Percentiles rank a stretch among this genome's conserved stretches.
Evolutionary conservation across 1,140 invertebrate genomes (phyloP).

Genomic region (Aphaenogaster rudis): DNA sequence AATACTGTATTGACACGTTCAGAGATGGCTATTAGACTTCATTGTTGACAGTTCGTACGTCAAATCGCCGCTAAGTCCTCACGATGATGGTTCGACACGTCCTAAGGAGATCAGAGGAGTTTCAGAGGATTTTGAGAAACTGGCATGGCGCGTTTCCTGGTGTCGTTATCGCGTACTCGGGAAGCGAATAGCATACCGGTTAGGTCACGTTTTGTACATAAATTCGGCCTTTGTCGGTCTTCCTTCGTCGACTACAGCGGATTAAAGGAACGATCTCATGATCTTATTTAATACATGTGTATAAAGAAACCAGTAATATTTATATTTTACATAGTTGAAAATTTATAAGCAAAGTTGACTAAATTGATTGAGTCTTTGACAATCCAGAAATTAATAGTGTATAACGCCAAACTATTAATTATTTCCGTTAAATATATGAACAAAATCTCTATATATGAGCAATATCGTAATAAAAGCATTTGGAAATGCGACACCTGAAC

Average conservation of each 20-base stretch:
- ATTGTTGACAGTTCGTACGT: conserved; percentile 70
- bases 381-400: not conserved
- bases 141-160: conserved; percentile 56
- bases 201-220: conserved; percentile 78
- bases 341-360: not conserved
- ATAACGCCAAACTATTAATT: not conserved
- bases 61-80: conserved; percentile 68
- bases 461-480: conserved; percentile 25
- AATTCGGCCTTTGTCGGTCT: conserved; percentile 63
- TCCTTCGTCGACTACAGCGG: not conserved
- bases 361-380: not conserved
- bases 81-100: conserved; percentile 77
- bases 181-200: conserved; percentile 66
- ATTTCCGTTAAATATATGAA: not conserved
- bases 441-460: not conserved
- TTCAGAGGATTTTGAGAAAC: conserved; percentile 78
- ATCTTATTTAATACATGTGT: not conserved
- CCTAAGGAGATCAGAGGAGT: conserved; percentile 70
- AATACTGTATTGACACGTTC: conserved; percentile 83
- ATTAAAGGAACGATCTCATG: not conserved
- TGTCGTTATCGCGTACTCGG: conserved; percentile 72
- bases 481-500: conserved; percentile 36
- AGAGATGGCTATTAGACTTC: conserved; percentile 70
- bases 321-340: not conserved
- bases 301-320: not conserved